A percentile compares a stretch with the other conserved stretches of the same genome.
phyloP scores from a whole-genome alignment of 2,113 vertebrate genomes.

The Microtus richardsoni region DNA sequence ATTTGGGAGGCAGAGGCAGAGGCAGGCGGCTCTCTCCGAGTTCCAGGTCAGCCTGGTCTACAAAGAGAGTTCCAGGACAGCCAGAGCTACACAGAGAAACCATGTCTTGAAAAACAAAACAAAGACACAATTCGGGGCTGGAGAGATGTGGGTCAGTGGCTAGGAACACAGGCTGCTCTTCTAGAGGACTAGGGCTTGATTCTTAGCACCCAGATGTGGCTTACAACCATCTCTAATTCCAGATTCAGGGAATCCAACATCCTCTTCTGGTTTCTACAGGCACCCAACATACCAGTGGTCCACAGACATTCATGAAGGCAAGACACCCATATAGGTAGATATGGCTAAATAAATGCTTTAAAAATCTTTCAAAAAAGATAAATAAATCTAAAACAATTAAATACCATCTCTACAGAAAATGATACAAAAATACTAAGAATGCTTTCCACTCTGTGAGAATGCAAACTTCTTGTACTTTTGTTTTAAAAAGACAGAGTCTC shows the following conservation, averaged over 20 bases:
- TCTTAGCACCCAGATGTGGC: neutral
- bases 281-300: neutral
- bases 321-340: neutral
- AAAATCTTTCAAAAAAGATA: neutral
- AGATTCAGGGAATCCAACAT: neutral
- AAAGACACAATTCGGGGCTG: neutral
- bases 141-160: neutral
- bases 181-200: neutral
- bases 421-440: slow-evolving; percentile 23
- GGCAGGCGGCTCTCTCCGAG: neutral
- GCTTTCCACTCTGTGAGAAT: slow-evolving; percentile 1
- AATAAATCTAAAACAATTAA: neutral
- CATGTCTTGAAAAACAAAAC: neutral
- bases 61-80: neutral
- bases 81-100: neutral
- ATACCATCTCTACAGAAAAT: slow-evolving; percentile 9
- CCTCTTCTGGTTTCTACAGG: neutral
- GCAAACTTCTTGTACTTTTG: neutral
- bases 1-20: neutral
- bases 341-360: neutral
- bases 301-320: neutral
- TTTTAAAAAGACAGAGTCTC: neutral
- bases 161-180: neutral
- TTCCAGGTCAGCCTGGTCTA: neutral
- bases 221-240: neutral